Percentiles rank a stretch among this genome's conserved stretches.
Conservation (phyloP, 35 echinoderm and acorn worm genomes). For the Holothuria glaberrima region DNA sequence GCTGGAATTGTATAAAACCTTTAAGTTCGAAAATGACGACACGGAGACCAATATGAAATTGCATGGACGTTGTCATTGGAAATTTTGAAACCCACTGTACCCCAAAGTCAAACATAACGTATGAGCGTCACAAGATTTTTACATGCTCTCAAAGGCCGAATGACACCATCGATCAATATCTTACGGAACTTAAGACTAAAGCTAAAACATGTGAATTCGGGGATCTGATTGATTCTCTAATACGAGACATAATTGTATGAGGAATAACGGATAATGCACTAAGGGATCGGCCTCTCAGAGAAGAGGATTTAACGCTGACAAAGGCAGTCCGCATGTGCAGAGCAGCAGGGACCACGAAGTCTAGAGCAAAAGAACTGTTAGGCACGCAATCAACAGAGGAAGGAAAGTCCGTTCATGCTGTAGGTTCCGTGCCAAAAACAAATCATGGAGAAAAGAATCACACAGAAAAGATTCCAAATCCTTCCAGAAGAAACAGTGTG, state of each 20-base stretch:
- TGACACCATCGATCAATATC: conserved; percentile 55
- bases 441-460: neutral
- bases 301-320: neutral
- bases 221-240: neutral
- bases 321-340: conserved; percentile 38
- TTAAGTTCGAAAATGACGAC: conserved; percentile 32
- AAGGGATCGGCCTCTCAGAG: conserved; percentile 10
- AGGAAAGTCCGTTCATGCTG: neutral
- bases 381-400: neutral
- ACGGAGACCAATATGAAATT: neutral
- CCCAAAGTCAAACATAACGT: conserved; percentile 29
- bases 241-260: neutral
- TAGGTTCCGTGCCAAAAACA: neutral
- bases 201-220: neutral
- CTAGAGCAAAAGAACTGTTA: conserved; percentile 8
- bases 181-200: conserved; percentile 10
- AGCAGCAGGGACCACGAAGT: conserved; percentile 23
- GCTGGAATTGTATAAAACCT: conserved; percentile 48
- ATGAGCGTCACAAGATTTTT: conserved; percentile 64
- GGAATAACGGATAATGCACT: neutral
- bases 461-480: neutral
- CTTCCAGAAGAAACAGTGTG: conserved; percentile 2
- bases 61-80: neutral
- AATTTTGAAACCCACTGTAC: conserved; percentile 56
- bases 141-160: conserved; percentile 17